These are phyloP conservation scores for Periplaneta americana DNA, from an alignment of 1,140 invertebrate species.

Conservation along the genomic window DNA sequence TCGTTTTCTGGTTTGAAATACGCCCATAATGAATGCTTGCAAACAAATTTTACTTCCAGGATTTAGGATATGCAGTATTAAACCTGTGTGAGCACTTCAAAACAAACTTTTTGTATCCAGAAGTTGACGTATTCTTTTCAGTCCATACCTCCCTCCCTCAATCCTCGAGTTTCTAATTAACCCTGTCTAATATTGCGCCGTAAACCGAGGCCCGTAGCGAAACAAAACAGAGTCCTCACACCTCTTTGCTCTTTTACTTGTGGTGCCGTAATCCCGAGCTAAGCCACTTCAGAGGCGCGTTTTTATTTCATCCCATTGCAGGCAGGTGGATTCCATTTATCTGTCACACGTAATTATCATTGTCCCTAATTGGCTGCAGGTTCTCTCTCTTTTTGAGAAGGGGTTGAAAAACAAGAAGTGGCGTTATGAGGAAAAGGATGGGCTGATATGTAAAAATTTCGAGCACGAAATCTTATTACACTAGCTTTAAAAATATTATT, in stretches of 20 bases:
- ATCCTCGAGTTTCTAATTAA: background rate
- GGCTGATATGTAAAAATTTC: background rate
- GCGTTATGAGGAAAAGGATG: background rate
- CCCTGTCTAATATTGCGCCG: background rate
- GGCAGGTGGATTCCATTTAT: slow-evolving; percentile 2
- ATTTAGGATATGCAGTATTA: background rate
- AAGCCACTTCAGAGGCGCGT: background rate
- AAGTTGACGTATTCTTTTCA: background rate
- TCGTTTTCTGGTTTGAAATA: too few relatives aligned
- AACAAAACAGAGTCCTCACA: background rate
- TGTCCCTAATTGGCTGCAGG: background rate
- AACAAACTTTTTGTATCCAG: background rate
- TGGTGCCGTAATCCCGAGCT: background rate
- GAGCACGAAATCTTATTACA: background rate
- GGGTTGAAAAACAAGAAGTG: background rate
- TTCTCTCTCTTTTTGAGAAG: background rate
- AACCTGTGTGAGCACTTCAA: background rate
- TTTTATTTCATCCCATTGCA: background rate
- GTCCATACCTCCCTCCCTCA: background rate
- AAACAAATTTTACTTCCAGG: too few relatives aligned
- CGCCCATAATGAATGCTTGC: too few relatives aligned
- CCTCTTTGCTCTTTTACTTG: slow-evolving; percentile 9
- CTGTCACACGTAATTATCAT: slow-evolving; percentile 6
- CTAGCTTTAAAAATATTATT: background rate
- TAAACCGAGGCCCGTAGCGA: too few relatives aligned